Base-by-base conservation (phyloP, 2,888 invertebrate species). In the Agapetus fuscipes region DNA sequence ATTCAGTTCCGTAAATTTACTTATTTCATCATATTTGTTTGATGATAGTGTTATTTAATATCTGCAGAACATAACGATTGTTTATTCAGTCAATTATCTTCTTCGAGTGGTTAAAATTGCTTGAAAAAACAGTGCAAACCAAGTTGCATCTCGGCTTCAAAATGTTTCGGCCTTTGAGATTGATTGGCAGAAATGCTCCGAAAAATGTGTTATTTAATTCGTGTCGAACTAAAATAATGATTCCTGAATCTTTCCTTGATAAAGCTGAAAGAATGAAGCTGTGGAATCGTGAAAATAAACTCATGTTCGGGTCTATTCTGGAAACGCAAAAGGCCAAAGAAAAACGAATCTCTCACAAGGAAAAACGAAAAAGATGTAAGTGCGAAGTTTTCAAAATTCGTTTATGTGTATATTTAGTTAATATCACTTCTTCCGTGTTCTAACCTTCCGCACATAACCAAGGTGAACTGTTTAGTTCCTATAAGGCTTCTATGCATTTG, bases 261-360 rank as follows among this genome's bases (percentile, higher is more conserved):
- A 66, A 64, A 44, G 62, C 60, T 3, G 64, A 70, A 41, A 61
- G 64, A 43, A 48, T 69, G 3, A 71, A 68, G 53, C 54, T 62
- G 41, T 65, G 64, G 50, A 58, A 71, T 45, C 67, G 59, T 50
- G 72, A 73, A 46, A 68, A 68, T 44, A 72, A 69, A 50, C 58
- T 61, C 26, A 44, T 69, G 5, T 74, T 70, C 44, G 74, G 74
- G 4, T 61, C 65, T 0, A 51, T 74, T 35, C 46, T 72, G 28
- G 72, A 74, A 50, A 66, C 63, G 0, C 66, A 57, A 42, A 64
- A 61, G 50, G 57, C 71, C 52, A 67, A 60, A 54, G 60, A 57
- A 50, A 59, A 56, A 29, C 47, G 51, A 20, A 12, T 48, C 3
- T 52, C 64, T 36, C 36, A 34, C 3, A 50, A 51, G 31, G 36